phyloP scores from a whole-genome alignment of 2,888 invertebrate species.

The Elysia crispata region DNA sequence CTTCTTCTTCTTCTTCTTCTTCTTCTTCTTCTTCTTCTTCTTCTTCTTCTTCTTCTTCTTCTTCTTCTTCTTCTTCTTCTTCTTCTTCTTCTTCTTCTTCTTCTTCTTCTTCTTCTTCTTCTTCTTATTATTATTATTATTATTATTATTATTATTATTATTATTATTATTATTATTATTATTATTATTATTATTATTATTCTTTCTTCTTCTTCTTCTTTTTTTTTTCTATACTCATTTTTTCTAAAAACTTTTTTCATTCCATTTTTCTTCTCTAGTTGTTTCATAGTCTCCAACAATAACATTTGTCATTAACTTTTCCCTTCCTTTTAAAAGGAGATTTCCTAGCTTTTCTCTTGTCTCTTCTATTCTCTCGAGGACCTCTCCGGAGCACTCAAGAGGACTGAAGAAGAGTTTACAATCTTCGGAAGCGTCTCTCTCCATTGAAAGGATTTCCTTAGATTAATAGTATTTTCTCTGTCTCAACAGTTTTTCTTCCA shows the following conservation, averaged over 20 bases:
- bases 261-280: background rate
- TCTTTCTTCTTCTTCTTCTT: conserved; percentile 20
- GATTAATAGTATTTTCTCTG: too few species aligned
- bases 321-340: too few species aligned
- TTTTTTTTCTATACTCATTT: background rate
- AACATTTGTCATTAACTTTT: too few species aligned
- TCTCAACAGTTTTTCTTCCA: too few species aligned
- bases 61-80: conserved; percentile 13
- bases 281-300: background rate
- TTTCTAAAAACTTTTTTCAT: background rate
- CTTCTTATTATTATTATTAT: conserved; percentile 3
- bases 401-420: too few species aligned
- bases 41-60: conserved; percentile 15
- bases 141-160: conserved; percentile 17
- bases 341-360: too few species aligned
- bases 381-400: too few species aligned
- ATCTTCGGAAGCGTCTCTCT: too few species aligned
- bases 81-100: conserved; percentile 15
- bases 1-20: conserved; percentile 30
- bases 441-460: too few species aligned
- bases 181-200: conserved; percentile 1
- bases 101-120: conserved; percentile 1
- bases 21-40: conserved; percentile 23
- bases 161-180: conserved; percentile 13
- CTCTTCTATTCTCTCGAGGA: too few species aligned